A percentile compares a stretch with the other conserved stretches of the same genome.
These are phyloP conservation scores for Brachyalestes nurse DNA, from an alignment of 2,797 vertebrate species.

Conservation along the genomic window DNA sequence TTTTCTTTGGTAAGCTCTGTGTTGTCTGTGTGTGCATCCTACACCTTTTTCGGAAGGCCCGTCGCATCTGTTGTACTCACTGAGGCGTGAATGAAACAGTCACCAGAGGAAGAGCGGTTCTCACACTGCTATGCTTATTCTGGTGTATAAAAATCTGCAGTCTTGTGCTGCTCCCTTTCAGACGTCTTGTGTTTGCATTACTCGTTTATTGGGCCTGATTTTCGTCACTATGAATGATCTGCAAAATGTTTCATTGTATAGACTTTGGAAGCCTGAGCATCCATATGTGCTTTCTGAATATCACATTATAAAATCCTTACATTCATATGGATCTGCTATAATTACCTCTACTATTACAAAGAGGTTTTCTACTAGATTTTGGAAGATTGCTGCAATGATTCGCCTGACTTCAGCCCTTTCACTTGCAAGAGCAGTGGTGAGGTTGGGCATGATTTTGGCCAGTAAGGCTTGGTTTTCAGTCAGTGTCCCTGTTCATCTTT, in stretches of 20 bases:
- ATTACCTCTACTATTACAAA: neutral
- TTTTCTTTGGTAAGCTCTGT: conserved; percentile 36
- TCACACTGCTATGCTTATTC: neutral
- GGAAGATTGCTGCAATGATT: neutral
- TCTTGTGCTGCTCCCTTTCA: neutral
- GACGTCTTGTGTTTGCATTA: neutral
- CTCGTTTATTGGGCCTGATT: neutral
- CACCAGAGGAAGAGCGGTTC: neutral
- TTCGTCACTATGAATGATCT: neutral
- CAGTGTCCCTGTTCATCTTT: neutral
- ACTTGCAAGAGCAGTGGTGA: neutral
- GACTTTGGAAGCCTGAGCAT: neutral
- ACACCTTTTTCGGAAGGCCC: conserved; percentile 1
- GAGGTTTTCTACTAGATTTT: neutral
- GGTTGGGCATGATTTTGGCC: neutral
- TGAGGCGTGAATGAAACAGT: conserved; percentile 20
- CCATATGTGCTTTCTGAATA: neutral
- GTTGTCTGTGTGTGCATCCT: conserved; percentile 5
- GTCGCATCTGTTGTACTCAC: conserved; percentile 38
- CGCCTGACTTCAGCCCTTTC: neutral
- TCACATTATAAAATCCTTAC: neutral
- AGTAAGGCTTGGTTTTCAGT: neutral
- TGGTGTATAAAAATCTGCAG: neutral
- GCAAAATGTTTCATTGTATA: neutral
- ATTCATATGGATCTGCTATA: neutral